phyloP scores from a whole-genome alignment of 2,888 invertebrate species.

The Drosophila rubida region DNA sequence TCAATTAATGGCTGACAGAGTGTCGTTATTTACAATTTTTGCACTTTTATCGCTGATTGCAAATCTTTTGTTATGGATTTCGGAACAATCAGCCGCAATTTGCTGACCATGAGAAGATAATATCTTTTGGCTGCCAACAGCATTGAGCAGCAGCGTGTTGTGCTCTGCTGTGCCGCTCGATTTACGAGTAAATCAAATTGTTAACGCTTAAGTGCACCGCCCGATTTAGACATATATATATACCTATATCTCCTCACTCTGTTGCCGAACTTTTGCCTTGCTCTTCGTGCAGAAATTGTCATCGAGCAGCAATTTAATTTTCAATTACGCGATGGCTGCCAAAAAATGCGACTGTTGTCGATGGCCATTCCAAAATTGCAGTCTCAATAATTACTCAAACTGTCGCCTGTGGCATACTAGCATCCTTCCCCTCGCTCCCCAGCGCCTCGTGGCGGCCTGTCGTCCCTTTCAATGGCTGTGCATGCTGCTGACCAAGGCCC shows the following conservation, averaged over 20 bases:
- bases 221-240: conserved; percentile 32
- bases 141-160: background rate
- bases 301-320: conserved; percentile 72
- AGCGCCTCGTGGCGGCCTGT: background rate
- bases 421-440: conserved; percentile 5
- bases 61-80: conserved; percentile 20
- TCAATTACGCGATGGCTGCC: conserved; percentile 74
- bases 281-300: conserved; percentile 31
- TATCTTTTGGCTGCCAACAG: conserved; percentile 11
- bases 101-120: conserved; percentile 14
- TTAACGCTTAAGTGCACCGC: conserved; percentile 61
- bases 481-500: conserved; percentile 42
- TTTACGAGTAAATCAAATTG: conserved; percentile 59
- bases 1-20: background rate
- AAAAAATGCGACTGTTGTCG: conserved; percentile 52
- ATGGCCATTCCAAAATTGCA: conserved; percentile 64
- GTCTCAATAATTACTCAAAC: conserved; percentile 78
- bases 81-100: conserved; percentile 28
- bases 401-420: conserved; percentile 70
- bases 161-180: conserved; percentile 5
- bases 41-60: conserved; percentile 7
- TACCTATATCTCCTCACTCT: background rate
- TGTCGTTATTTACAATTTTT: background rate
- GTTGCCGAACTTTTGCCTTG: background rate
- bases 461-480: conserved; percentile 14